Conservation (phyloP, 2,113 vertebrate species). For the Archocentrus centrarchus region DNA sequence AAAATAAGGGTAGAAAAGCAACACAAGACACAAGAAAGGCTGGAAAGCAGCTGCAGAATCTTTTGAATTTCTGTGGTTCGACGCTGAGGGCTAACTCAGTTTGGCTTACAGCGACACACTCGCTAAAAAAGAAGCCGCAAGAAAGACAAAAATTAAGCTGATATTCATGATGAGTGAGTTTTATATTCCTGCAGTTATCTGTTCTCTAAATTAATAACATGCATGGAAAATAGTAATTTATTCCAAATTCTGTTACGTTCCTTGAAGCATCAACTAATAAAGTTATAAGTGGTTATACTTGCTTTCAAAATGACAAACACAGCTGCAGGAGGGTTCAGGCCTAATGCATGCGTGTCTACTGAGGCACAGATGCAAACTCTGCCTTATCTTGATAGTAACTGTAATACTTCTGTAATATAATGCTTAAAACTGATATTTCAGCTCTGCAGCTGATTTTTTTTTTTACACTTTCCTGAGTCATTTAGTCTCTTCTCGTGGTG, state of each 20-base stretch:
- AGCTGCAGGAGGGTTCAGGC: too few relatives aligned
- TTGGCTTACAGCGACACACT: not conserved
- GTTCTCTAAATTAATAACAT: not conserved
- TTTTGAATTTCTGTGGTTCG: not conserved
- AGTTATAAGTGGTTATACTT: not conserved
- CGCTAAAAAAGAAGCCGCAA: not conserved
- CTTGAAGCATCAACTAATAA: not conserved
- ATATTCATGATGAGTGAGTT: too few relatives aligned
- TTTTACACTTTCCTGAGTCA: not conserved
- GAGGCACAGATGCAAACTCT: not conserved
- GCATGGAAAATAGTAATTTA: not conserved
- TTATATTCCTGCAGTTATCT: not conserved
- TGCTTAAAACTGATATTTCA: too few relatives aligned
- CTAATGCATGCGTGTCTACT: too few relatives aligned
- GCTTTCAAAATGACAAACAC: too few relatives aligned
- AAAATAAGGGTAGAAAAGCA: not conserved
- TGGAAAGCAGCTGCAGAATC: not conserved
- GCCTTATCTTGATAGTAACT: not conserved
- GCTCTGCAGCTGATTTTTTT: too few relatives aligned
- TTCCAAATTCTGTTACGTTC: not conserved
- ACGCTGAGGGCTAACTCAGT: not conserved
- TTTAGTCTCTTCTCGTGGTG: too few relatives aligned
- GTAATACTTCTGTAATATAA: not conserved
- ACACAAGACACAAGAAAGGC: not conserved
- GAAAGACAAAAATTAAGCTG: not conserved